A percentile compares a stretch with the other conserved stretches of the same genome.
Evolutionary conservation across 2,113 vertebrate species (phyloP).

Genomic region (Buteo buteo): DNA sequence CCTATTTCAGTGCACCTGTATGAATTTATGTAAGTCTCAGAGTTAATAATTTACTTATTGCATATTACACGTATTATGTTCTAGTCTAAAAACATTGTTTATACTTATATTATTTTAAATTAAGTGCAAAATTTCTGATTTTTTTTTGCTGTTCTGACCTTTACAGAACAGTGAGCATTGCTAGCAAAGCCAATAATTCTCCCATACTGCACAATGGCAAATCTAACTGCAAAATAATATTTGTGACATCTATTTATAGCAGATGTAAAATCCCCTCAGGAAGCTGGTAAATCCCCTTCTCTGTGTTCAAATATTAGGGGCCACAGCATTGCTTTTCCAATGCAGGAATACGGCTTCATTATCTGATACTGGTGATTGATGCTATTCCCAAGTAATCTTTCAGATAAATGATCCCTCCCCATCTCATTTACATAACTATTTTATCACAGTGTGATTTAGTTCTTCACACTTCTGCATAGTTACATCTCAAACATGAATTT

Average conservation of each 20-base stretch:
- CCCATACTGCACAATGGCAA: neutral
- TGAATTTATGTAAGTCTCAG: neutral
- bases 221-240: neutral
- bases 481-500: neutral
- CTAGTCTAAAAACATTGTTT: neutral
- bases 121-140: neutral
- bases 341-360: neutral
- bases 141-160: neutral
- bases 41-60: neutral
- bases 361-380: neutral
- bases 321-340: neutral
- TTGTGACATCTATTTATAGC: neutral
- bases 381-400: neutral
- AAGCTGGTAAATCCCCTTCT: neutral
- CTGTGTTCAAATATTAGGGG: neutral
- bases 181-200: neutral
- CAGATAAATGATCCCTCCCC: neutral
- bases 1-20: neutral
- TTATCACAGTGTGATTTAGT: slow-evolving; percentile 12
- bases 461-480: neutral
- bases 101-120: neutral
- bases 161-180: neutral
- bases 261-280: neutral
- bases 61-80: neutral
- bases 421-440: slow-evolving; percentile 3